A percentile compares a stretch with the other conserved stretches of the same genome.
These are phyloP conservation scores for Pterostichus niger DNA, from an alignment of 2,888 invertebrate genomes.

Conservation along the genomic window DNA sequence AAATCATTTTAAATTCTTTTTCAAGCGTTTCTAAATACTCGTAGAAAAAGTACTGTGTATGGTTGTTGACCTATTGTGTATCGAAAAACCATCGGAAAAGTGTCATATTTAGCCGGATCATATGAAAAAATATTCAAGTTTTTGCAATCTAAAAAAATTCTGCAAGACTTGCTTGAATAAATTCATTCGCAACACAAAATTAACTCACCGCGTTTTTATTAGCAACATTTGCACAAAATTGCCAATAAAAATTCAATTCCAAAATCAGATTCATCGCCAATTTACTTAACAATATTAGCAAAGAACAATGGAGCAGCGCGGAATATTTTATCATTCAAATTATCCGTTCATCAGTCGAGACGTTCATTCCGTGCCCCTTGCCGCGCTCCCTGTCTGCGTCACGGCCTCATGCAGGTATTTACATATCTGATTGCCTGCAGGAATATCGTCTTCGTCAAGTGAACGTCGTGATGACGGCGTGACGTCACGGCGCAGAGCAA, in stretches of 20 bases:
- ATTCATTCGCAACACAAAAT: background rate
- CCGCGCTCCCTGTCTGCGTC: background rate
- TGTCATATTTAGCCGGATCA: no score
- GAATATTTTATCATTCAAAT: conserved; percentile 57
- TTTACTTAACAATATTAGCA: conserved; percentile 42
- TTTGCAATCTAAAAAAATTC: background rate
- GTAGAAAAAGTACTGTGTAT: no score
- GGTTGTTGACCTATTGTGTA: no score
- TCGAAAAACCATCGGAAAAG: no score
- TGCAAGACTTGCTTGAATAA: background rate
- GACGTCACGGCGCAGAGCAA: background rate
- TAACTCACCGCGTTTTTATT: conserved; percentile 1
- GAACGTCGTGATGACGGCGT: conserved; percentile 3
- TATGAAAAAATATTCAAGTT: background rate
- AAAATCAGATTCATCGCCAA: conserved; percentile 48
- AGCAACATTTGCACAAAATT: conserved; percentile 14
- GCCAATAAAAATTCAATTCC: conserved; percentile 52
- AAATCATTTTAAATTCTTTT: no score
- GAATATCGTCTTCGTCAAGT: conserved; percentile 41
- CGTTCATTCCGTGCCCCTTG: conserved; percentile 28
- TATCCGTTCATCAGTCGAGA: conserved; percentile 51
- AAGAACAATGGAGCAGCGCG: conserved; percentile 29
- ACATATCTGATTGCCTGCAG: conserved; percentile 65
- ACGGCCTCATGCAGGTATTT: conserved; percentile 63
- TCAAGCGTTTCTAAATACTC: no score